Evolutionary conservation across 2,888 invertebrate genomes (phyloP).

Genomic region (Pycnomerus fuliginosus): DNA sequence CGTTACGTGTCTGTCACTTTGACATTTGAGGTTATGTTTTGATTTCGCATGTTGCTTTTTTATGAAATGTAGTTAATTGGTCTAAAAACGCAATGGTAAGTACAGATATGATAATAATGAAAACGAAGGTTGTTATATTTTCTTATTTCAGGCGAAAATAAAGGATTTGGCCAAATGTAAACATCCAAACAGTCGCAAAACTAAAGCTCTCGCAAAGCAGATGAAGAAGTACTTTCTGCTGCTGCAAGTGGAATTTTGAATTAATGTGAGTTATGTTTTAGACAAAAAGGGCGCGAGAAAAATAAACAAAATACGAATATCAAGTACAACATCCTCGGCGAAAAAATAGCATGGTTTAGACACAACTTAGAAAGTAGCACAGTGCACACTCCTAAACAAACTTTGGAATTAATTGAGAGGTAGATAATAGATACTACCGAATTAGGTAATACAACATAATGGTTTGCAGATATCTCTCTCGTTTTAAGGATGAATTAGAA

Average conservation of each 20-base stretch:
- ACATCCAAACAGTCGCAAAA: constrained; percentile 86
- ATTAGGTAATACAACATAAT: no score
- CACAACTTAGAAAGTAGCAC: constrained; percentile 60
- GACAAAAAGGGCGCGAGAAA: constrained; percentile 59
- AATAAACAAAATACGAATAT: constrained; percentile 65
- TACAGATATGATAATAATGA: constrained; percentile 29
- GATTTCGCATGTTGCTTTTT: background rate
- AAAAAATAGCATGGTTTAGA: constrained; percentile 79
- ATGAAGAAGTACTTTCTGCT: constrained; percentile 58
- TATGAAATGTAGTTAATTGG: background rate
- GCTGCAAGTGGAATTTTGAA: constrained; percentile 7
- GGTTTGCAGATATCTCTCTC: constrained; percentile 33
- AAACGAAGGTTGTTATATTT: constrained; percentile 14
- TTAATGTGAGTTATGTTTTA: constrained; percentile 38
- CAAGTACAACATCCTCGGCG: constrained; percentile 72
- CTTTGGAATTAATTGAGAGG: constrained; percentile 59
- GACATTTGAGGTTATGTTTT: background rate
- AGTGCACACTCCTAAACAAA: constrained; percentile 61
- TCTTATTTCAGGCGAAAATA: constrained; percentile 51
- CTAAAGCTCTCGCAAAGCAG: constrained; percentile 70
- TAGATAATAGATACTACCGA: constrained; percentile 46
- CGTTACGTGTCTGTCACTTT: background rate
- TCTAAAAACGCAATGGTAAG: background rate
- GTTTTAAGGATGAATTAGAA: constrained; percentile 42
- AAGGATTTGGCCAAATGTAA: constrained; percentile 62